Base-by-base conservation (phyloP, 2,113 vertebrate genomes). In the Microtus richardsoni region DNA sequence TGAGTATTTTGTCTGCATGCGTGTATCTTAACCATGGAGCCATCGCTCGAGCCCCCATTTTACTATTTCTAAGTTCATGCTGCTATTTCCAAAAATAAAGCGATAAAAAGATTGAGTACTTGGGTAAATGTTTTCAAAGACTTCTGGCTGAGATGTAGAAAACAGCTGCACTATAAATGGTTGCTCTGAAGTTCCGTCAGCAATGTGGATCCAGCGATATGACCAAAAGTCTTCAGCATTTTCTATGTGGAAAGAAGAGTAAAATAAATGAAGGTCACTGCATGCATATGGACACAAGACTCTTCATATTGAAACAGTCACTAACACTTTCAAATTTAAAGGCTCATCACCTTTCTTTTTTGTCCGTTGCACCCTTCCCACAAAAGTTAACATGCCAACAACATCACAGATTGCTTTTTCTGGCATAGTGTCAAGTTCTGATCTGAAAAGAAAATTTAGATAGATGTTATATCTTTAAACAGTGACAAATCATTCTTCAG, bases 161-260 rank as follows among this genome's bases (percentile, higher is more conserved):
- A 99, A 99, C 78, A 99, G 97, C 98, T 99, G 99, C 97, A 99
- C 96, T 91, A 99, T 98, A 95, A 99, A 99, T 2, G 99, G 99
- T 0, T 98, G 97, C 2, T 99, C 96, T 49, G 99, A 99, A 22
- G 99, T 99, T 73, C 99, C 99, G 14, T 99, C 99, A 93, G 99
- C 95, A 17, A 98, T 98, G 47, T 99, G 99, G 77, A 99, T 98
- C 99, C 99, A 99, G 47, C 99, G 99, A 97, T 99, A 99, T 0
- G 99, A 98, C 99, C 99, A 99, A 98, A 99, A 99, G 89, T 99
- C 99, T 97, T 99, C 99, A 94, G 97, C 93, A 6, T 93, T 95
- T 74, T 98, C 99, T 99, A 62, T 24, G 97, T 49, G 77, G 91
- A 97, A 28, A 98, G 97, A 98, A 66, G 91, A 91, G 47, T 62